Evolutionary conservation across 1,140 invertebrate genomes (phyloP), one percentile per base, ranked within the genome.

Genomic region (Onthophagus taurus): DNA sequence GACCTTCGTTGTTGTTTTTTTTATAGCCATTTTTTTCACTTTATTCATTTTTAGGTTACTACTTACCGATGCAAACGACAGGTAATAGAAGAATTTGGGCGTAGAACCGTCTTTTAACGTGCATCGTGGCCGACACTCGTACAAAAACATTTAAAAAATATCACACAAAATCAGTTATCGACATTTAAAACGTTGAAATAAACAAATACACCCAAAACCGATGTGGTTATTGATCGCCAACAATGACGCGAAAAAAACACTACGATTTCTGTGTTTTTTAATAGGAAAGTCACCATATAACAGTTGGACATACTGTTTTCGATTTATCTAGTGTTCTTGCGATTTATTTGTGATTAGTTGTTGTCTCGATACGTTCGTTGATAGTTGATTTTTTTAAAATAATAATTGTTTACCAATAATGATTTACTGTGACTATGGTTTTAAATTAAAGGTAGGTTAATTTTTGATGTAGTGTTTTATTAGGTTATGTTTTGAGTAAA

Each of bases 151-250:
- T 29, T 39, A 26, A 23, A 17, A 39, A 39, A 39, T 13, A 21
- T 39, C 18, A 39, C 37, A 36, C 21, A 21, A 23, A 39, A 39
- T 16, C 23, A 9, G 11, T 14, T 8, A 33, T 6, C 31, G 31
- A 9, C 9, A 33, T 33, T 33, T 6, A 16, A n/a, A 36, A 20
- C 17, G 34, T 17, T 17, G 34, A 21, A 24, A 29, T 29, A 26
- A 39, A 39, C 13, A 24, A 39, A 26, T 39, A 39, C 37, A 24
- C 37, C 37, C 37, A 39, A 39, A 37, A 39, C 18, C 13, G 23
- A 16, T 13, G 23, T 16, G 29, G 14, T 39, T 39, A 39, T 39
- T 23, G 37, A 39, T 39, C 37, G 14, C 37, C 37, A 39, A 39
- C 23, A 13, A 12, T 6, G 2, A 5, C 11, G 3, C 5, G 20